A percentile compares a stretch with the other conserved stretches of the same genome.
Conservation (phyloP, 2,113 vertebrate genomes). For the Bettongia penicillata region DNA sequence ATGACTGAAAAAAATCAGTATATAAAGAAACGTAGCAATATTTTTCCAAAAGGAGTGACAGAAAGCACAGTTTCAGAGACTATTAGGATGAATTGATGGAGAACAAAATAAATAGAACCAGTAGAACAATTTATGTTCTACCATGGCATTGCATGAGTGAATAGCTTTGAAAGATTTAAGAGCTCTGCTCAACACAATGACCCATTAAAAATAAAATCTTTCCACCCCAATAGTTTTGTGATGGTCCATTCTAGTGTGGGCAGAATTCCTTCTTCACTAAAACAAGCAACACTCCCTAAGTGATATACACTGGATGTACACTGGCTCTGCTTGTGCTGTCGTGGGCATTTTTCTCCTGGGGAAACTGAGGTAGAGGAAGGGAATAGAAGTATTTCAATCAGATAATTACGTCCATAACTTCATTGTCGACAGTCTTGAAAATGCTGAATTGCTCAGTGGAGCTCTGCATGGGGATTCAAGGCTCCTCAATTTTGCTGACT, state of each 20-base stretch:
- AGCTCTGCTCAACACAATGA: not conserved
- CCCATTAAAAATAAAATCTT: not conserved
- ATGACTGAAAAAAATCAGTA: not conserved
- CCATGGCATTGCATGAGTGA: not conserved
- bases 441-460: not conserved
- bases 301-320: not conserved
- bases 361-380: not conserved
- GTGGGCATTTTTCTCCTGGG: not conserved
- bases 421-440: not conserved
- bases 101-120: not conserved
- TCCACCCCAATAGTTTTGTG: not conserved
- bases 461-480: not conserved
- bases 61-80: not conserved
- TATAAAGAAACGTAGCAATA: not conserved
- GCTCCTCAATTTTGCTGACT: not conserved
- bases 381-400: not conserved
- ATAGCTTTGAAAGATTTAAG: not conserved
- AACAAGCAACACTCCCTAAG: not conserved
- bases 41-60: not conserved
- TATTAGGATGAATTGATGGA: not conserved
- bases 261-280: not conserved
- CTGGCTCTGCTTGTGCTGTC: not conserved
- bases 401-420: not conserved
- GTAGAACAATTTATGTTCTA: not conserved
- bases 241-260: not conserved